These are phyloP conservation scores for Digitonthophagus gazella DNA, from an alignment of 2,888 invertebrate species.

Conservation along the genomic window DNA sequence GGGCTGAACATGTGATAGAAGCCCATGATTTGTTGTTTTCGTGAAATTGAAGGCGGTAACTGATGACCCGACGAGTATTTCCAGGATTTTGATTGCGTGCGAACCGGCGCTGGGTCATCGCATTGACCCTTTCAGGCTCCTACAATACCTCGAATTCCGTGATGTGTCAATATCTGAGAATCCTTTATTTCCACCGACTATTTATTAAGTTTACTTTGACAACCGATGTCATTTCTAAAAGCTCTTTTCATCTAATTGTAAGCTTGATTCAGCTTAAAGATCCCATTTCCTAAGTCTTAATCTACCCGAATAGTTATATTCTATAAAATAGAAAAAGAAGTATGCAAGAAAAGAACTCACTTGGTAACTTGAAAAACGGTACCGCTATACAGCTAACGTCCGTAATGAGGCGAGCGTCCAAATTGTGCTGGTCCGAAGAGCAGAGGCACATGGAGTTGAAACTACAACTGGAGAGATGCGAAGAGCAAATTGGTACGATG, in stretches of 20 bases:
- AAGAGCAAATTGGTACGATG: conserved; percentile 36
- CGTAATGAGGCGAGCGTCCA: conserved; percentile 44
- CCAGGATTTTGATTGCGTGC: neutral
- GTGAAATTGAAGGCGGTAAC: neutral
- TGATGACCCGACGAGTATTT: neutral
- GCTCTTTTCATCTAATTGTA: neutral
- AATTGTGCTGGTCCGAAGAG: conserved; percentile 58
- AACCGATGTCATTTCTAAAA: neutral
- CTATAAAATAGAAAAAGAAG: neutral
- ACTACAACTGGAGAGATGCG: conserved; percentile 53
- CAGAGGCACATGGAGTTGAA: conserved; percentile 72
- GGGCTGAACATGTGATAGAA: neutral
- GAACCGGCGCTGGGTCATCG: neutral
- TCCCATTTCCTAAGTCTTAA: too few species aligned
- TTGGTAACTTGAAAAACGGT: conserved; percentile 71
- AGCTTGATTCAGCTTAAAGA: too few species aligned
- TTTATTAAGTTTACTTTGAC: neutral
- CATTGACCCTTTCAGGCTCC: neutral
- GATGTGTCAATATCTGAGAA: neutral
- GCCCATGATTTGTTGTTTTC: neutral
- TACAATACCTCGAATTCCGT: neutral
- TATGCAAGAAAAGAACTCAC: conserved; percentile 48
- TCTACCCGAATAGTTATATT: too few species aligned
- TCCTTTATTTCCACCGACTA: neutral
- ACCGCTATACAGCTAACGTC: conserved; percentile 68